Evolutionary conservation across 2,797 vertebrate genomes (phyloP), one percentile per base, ranked within the genome.

Genomic region (Micrastur ruficollis): DNA sequence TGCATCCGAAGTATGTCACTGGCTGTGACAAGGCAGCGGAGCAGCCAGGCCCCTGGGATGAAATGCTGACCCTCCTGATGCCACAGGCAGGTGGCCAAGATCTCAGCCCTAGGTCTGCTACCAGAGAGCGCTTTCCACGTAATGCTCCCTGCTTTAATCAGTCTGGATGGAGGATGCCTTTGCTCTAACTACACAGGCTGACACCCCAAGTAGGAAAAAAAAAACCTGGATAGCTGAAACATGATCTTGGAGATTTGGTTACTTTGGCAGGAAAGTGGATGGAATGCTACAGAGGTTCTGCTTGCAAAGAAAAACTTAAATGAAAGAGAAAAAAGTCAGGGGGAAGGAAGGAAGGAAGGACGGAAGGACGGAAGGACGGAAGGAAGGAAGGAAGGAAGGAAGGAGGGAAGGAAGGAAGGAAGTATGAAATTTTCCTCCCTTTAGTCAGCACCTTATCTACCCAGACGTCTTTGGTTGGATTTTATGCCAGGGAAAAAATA

Each of bases 171-270:
- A 78, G 14, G n/a, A 71, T 73, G 66, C 32, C 49, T 67, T 74
- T 18, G 8, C 27, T 75, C 4, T 7, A 11, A 8, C n/a, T 58
- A 13, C 31, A 38, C 44, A 27, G 20, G 75, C 26, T 80, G 36
- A 83, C 63, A 74, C 9, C 15, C 26, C 14, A 36, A 5, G 3
- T 3, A 62, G n/a, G 22, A 10, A 38, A 71, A 47, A 78, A 52
- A 21, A 66, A 14, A 13, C 31, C 88, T 95, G 91, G 70, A 34
- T 26, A 73, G 61, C 5, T 95, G 93, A 96, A 97, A 96, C 84
- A 95, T 94, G 97, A 97, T 96, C 92, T 96, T 95, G 93, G 93
- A 67, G 34, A 83, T 86, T 82, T 63, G 81, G 55, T 58, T 92
- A 90, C 50, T 92, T 92, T 92, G 81, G 78, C 80, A 96, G 93